A percentile compares a stretch with the other conserved stretches of the same genome.
phyloP scores from a whole-genome alignment of 2,113 vertebrate species.

The Crocuta crocuta region DNA sequence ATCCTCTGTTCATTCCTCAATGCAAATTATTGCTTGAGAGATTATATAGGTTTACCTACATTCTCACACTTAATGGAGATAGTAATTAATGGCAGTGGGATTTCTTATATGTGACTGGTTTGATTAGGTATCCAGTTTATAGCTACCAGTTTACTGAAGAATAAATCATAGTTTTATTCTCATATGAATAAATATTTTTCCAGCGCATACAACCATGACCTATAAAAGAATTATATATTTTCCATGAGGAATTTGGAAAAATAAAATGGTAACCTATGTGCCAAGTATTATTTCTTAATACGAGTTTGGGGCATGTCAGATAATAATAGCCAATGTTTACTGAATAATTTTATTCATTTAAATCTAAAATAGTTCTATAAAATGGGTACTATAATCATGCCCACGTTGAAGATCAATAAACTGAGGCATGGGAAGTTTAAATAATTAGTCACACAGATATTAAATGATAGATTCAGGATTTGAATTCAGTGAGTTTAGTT shows the following conservation, averaged over 20 bases:
- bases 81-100: neutral
- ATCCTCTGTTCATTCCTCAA: neutral
- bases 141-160: neutral
- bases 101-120: conserved; percentile 35
- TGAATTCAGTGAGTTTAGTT: neutral
- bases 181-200: neutral
- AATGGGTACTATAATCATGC: neutral
- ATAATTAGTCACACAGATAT: neutral
- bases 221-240: neutral
- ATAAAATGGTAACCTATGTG: neutral
- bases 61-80: neutral
- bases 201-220: neutral
- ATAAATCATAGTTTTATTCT: neutral
- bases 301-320: neutral
- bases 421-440: neutral
- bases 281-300: neutral
- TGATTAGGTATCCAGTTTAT: neutral
- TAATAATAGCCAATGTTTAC: neutral
- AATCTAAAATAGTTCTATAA: neutral
- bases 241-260: neutral
- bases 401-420: conserved; percentile 32
- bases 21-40: neutral
- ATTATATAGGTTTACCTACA: neutral
- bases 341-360: neutral
- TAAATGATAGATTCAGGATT: neutral